Conservation (phyloP, 1,140 invertebrate species). For the Liolophura sinensis region DNA sequence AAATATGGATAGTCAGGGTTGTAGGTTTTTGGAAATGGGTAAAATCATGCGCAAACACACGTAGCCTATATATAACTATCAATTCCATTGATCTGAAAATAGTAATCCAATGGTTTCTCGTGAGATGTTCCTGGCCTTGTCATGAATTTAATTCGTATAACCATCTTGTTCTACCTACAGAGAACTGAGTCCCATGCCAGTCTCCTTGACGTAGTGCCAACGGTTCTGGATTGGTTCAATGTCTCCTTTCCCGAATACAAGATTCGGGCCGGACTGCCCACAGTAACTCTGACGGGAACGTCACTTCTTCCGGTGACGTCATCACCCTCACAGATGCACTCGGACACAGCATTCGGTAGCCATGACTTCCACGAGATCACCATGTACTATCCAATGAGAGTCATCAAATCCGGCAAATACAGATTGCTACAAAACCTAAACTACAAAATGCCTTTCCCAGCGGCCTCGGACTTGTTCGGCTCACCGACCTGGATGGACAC, state of each 20-base stretch:
- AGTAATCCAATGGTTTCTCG: no score
- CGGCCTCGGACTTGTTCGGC: slow-evolving; percentile 87
- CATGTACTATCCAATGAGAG: slow-evolving; percentile 92
- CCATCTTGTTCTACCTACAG: slow-evolving; percentile 10
- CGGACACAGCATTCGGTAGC: slow-evolving; percentile 68
- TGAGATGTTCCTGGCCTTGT: no score
- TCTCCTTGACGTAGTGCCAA: slow-evolving; percentile 79
- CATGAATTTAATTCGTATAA: neutral
- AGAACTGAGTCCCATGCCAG: slow-evolving; percentile 71
- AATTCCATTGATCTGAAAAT: no score
- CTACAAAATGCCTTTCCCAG: slow-evolving; percentile 79
- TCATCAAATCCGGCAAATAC: slow-evolving; percentile 75
- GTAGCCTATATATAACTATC: no score
- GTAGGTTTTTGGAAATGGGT: no score
- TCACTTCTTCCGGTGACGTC: slow-evolving; percentile 74
- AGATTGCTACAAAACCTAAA: slow-evolving; percentile 90
- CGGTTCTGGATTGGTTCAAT: slow-evolving; percentile 79
- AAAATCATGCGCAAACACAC: no score
- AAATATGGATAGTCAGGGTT: no score
- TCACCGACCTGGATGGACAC: slow-evolving; percentile 85
- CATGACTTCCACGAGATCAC: slow-evolving; percentile 75
- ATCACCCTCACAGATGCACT: slow-evolving; percentile 5
- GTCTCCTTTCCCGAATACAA: slow-evolving; percentile 58
- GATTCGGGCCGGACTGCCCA: slow-evolving; percentile 32
- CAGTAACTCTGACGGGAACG: slow-evolving; percentile 67